These are phyloP conservation scores for Parapsyche elsis DNA, from an alignment of 1,140 invertebrate species.

Conservation along the genomic window DNA sequence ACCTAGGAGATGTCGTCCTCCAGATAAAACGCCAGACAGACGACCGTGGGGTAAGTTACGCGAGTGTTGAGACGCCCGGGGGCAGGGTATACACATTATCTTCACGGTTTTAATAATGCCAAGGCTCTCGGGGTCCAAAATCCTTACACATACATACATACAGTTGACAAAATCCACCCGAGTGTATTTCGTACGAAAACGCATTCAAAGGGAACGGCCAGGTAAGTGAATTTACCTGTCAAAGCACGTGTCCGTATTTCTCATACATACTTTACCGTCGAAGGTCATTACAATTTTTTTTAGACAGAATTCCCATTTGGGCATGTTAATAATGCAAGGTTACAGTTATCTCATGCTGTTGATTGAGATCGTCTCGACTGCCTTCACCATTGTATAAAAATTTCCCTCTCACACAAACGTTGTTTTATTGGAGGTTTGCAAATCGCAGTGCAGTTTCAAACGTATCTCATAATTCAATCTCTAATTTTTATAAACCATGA, in stretches of 20 bases:
- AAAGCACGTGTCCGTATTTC: background rate
- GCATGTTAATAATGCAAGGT: constrained; percentile 7
- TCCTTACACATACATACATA: background rate
- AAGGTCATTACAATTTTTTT: background rate
- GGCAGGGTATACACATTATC: constrained; percentile 10
- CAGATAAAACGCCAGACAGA: constrained; percentile 22
- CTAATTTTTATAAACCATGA: no score
- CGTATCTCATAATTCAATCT: background rate
- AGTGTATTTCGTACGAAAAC: background rate
- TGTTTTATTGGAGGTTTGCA: background rate
- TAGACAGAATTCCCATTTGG: background rate
- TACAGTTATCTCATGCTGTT: background rate
- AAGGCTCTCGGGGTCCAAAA: background rate
- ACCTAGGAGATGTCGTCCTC: constrained; percentile 6
- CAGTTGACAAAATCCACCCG: background rate
- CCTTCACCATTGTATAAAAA: constrained; percentile 1
- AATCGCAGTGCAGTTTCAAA: constrained; percentile 8
- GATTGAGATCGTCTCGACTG: background rate
- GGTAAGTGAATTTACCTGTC: constrained; percentile 5
- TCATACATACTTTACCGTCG: background rate
- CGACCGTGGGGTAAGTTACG: background rate
- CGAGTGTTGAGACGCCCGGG: background rate
- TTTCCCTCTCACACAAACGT: background rate
- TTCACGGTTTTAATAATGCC: background rate
- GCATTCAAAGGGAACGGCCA: background rate